Evolutionary conservation across 2,888 invertebrate species (phyloP).

Genomic region (Yponomeuta plumbellus): DNA sequence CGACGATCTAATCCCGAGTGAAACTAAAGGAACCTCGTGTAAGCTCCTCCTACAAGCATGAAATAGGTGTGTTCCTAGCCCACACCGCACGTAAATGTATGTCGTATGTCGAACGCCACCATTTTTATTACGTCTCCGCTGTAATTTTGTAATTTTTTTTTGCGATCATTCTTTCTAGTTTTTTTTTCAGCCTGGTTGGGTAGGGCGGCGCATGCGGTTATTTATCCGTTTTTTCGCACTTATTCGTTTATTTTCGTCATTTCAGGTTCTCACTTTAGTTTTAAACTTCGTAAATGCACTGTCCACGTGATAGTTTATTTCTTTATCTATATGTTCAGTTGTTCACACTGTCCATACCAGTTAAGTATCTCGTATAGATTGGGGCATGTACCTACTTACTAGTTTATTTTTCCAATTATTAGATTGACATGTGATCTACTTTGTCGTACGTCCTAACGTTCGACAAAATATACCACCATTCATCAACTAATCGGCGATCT

Average conservation of each 20-base stretch:
- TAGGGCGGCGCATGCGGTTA: conserved; percentile 11
- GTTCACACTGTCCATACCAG: too few species aligned
- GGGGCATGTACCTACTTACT: too few species aligned
- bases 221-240: conserved; percentile 8
- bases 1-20: conserved; percentile 22
- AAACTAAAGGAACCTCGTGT: conserved; percentile 36
- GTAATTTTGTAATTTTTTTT: conserved; percentile 9
- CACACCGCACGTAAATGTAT: conserved; percentile 31
- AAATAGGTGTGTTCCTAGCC: conserved; percentile 64
- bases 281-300: neutral
- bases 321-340: neutral
- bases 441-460: too few species aligned
- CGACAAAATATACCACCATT: too few species aligned
- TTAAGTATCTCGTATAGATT: too few species aligned
- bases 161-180: conserved; percentile 8
- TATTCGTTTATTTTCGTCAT: conserved; percentile 6
- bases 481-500: too few species aligned
- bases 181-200: neutral
- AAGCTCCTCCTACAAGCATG: conserved; percentile 60
- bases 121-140: neutral
- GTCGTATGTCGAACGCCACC: neutral
- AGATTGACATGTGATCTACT: too few species aligned
- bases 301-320: neutral
- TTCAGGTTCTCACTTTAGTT: neutral
- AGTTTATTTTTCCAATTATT: too few species aligned